Conservation (phyloP, 2,888 invertebrate genomes). For the Microplitis manilae region DNA sequence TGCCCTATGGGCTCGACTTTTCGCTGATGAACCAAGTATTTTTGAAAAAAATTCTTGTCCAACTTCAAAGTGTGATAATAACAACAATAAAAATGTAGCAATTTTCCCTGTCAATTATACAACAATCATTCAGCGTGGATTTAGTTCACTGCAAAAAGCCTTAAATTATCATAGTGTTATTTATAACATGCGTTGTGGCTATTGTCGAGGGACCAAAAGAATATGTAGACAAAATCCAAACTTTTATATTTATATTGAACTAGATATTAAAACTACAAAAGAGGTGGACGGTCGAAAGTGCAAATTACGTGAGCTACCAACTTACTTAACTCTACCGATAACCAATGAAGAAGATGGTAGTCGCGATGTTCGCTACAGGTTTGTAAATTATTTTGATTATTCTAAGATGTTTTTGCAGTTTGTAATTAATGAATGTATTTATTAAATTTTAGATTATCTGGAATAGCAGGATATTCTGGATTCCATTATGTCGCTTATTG, state of each 20-base stretch:
- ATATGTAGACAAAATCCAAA: neutral
- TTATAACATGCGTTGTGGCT: neutral
- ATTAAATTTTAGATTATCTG: slow-evolving; percentile 12
- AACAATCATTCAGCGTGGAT: neutral
- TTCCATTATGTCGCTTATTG: slow-evolving; percentile 8
- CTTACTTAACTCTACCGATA: slow-evolving; percentile 2
- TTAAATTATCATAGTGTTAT: neutral
- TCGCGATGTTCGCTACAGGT: slow-evolving; percentile 5
- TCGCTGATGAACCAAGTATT: slow-evolving; percentile 11
- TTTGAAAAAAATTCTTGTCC: slow-evolving; percentile 9
- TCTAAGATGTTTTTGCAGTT: neutral
- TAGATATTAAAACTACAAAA: neutral
- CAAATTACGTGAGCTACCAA: slow-evolving; percentile 5
- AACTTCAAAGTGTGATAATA: neutral
- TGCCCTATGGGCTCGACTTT: slow-evolving; percentile 7
- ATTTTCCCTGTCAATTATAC: neutral
- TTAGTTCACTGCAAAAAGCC: slow-evolving; percentile 10
- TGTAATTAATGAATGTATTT: neutral
- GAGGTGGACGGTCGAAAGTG: neutral
- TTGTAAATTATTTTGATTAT: slow-evolving; percentile 6
- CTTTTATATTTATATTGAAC: neutral
- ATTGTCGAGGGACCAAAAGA: neutral
- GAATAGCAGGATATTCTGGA: neutral
- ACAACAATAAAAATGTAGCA: neutral
- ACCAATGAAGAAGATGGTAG: slow-evolving; percentile 12